Evolutionary conservation across 1,140 invertebrate species (phyloP), one percentile per base, ranked within the genome.

Genomic region (Euura lappo): DNA sequence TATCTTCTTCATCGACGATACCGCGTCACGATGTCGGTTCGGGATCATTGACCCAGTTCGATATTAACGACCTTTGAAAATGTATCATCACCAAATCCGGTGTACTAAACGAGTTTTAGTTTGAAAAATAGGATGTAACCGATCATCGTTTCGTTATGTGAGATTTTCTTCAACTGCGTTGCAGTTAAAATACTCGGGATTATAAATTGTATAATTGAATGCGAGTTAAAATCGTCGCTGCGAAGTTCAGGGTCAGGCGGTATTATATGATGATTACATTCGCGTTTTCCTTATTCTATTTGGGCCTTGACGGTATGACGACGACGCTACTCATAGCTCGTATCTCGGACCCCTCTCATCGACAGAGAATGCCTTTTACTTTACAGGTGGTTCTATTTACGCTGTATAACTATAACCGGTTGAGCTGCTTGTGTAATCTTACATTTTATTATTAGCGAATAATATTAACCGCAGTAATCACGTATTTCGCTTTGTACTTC

Each of bases 241-340:
- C 51, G 81, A 85, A 86, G 85, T 86, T 86, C 85, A 86, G 80
- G 85, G 85, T 85, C 85, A 84, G 80, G 78, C 78, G 79, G 51
- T 75, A 72, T 75, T 60, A 60, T 60, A n/a, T n/a, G 51, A 75
- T 78, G 77, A 79, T 84, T 81, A 81, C 80, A 77, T 81, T 74
- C 71, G 76, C 71, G 77, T 76, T 76, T 81, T 80, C 81, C 81
- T 83, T 82, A 79, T 81, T 84, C 82, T 82, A 81, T 84, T 85
- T 79, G 77, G 81, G 81, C 84, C 84, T 85, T 83, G 81, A 45
- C 51, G 51, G 28, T 28, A 6, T 60, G 51, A 60, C 51, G 51
- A 60, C 51, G 51, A 8, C 51, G 51, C 51, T 8, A 60, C 51
- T 60, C 51, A 28, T 28, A 28, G 51, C 28, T 28, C 28, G 28